Evolutionary conservation across 2,797 vertebrate species (phyloP).

Genomic region (Sus cebifrons): DNA sequence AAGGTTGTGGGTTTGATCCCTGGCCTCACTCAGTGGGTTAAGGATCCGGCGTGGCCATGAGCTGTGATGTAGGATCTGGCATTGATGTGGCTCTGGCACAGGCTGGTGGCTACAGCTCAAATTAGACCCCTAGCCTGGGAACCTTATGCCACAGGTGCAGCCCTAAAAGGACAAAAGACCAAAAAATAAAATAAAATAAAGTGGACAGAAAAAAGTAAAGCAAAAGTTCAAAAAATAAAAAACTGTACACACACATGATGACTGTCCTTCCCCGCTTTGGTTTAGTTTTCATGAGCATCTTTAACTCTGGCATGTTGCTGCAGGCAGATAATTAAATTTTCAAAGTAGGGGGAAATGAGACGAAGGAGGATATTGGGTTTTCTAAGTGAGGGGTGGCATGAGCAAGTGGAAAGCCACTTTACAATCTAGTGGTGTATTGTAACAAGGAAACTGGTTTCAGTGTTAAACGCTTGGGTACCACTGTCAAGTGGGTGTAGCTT

Average conservation of each 20-base stretch:
- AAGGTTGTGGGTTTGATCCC: too few species aligned
- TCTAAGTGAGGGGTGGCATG: conserved; percentile 41
- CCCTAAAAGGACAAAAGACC: too few species aligned
- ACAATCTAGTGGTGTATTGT: not conserved
- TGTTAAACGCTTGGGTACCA: not conserved
- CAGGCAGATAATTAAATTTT: conserved; percentile 71
- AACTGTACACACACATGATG: not conserved
- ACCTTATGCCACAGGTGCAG: too few species aligned
- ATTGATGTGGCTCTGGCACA: too few species aligned
- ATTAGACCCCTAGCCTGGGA: too few species aligned
- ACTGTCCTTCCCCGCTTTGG: conserved; percentile 29
- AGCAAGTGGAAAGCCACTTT: conserved; percentile 40
- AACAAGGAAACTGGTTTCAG: conserved; percentile 35
- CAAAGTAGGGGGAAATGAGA: conserved; percentile 61
- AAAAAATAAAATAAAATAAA: too few species aligned
- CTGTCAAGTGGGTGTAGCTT: not conserved
- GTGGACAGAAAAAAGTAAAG: conserved; percentile 17
- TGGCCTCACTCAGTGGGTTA: too few species aligned
- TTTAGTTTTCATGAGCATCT: conserved; percentile 70
- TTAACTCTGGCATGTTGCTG: conserved; percentile 64
- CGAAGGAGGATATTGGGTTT: conserved; percentile 32
- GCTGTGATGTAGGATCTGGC: too few species aligned
- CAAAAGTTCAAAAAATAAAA: not conserved
- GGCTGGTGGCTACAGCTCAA: too few species aligned
- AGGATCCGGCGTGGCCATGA: too few species aligned